These are phyloP conservation scores for Paedocypris micromegethes DNA, from an alignment of 2,797 vertebrate genomes.

Conservation along the genomic window DNA sequence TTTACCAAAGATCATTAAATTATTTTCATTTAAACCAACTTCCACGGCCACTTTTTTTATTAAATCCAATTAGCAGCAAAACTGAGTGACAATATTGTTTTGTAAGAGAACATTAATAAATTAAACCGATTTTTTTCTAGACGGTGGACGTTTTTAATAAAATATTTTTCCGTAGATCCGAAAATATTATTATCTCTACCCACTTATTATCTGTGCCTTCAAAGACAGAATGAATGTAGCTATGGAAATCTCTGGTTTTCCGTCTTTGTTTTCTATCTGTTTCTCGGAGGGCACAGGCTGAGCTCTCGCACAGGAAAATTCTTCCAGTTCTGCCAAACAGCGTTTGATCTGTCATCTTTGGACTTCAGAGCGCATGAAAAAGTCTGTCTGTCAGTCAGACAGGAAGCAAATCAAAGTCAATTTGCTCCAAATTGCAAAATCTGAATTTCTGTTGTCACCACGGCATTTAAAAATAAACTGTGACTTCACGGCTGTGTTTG, in stretches of 20 bases:
- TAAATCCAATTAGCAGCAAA: not conserved
- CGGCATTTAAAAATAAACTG: constrained; percentile 23
- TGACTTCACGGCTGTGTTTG: constrained; percentile 20
- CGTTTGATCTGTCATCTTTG: constrained; percentile 47
- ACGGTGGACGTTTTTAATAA: no score
- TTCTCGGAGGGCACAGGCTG: constrained; percentile 35
- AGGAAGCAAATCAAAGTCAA: constrained; percentile 30
- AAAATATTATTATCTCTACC: not conserved
- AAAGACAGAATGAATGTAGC: not conserved
- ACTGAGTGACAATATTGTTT: not conserved
- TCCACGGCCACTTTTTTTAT: not conserved
- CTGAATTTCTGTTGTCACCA: constrained; percentile 23
- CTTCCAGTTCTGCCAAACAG: constrained; percentile 43
- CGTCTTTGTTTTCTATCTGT: constrained; percentile 5
- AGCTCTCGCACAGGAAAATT: constrained; percentile 41
- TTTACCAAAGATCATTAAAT: no score
- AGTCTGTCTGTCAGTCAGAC: constrained; percentile 15
- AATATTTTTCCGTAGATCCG: not conserved
- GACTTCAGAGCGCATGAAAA: constrained; percentile 36
- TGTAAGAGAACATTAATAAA: not conserved
- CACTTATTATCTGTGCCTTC: not conserved
- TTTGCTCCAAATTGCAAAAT: constrained; percentile 23
- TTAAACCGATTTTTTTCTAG: not conserved
- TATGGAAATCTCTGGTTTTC: not conserved
- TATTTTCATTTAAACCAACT: no score